Percentiles rank a stretch among this genome's conserved stretches.
Evolutionary conservation across 1,140 invertebrate genomes (phyloP).

Genomic region (Ooceraea biroi): DNA sequence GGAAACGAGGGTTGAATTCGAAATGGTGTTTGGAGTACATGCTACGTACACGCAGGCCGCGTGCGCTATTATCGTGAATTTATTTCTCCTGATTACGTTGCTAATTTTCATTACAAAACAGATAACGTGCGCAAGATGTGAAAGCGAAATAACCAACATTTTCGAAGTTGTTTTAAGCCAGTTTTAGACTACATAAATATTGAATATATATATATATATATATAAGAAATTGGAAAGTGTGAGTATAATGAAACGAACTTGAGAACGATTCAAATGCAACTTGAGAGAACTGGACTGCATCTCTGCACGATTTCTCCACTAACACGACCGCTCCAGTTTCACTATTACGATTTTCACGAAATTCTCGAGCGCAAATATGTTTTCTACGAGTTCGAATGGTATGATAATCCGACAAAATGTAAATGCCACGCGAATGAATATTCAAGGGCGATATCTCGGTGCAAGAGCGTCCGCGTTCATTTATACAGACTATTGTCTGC

Average conservation of each 20-base stretch:
- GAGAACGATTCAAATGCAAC: no score
- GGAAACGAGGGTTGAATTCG: conserved; percentile 41
- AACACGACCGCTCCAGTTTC: not conserved
- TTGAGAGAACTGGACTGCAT: not conserved
- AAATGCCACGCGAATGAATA: conserved; percentile 72
- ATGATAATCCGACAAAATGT: conserved; percentile 67
- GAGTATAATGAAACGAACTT: not conserved
- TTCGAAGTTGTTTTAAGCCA: no score
- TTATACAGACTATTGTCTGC: conserved; percentile 13
- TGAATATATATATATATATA: no score
- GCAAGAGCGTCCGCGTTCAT: conserved; percentile 16
- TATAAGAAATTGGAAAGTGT: no score
- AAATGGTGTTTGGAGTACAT: conserved; percentile 49
- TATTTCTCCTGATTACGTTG: conserved; percentile 58
- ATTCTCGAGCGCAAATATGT: not conserved
- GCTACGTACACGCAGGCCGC: conserved; percentile 43
- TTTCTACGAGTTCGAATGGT: not conserved
- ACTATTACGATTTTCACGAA: not conserved
- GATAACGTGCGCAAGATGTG: conserved; percentile 2
- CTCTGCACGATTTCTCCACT: conserved; percentile 14
- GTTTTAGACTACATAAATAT: no score
- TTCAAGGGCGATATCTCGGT: conserved; percentile 59
- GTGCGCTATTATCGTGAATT: conserved; percentile 61
- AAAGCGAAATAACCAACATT: not conserved
- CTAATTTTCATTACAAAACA: conserved; percentile 31